Percentiles rank a stretch among this genome's conserved stretches.
phyloP scores from a whole-genome alignment of 2,888 invertebrate species.

The Epiblema foenella region DNA sequence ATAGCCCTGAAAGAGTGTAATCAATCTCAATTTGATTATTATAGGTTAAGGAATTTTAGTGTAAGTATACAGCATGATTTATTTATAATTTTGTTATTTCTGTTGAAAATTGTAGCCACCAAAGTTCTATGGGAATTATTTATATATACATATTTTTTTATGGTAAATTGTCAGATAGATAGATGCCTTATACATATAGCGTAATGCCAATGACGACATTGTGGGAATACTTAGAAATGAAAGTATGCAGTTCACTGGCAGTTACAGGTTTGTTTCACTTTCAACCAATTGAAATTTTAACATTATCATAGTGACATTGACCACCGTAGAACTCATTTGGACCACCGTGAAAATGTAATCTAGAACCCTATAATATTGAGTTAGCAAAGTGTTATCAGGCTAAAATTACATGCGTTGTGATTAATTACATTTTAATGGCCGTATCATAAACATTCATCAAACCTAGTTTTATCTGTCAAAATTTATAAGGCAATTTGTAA shows the following conservation, averaged over 20 bases:
- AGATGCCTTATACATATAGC: constrained; percentile 34
- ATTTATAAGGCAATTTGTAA: too few relatives aligned
- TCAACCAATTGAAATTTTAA: too few relatives aligned
- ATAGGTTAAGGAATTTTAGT: constrained; percentile 51
- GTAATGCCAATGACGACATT: constrained; percentile 4
- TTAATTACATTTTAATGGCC: neutral
- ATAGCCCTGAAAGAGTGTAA: constrained; percentile 28
- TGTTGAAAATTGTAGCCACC: constrained; percentile 37
- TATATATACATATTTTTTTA: constrained; percentile 33
- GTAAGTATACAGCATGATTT: constrained; percentile 52
- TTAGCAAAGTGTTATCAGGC: constrained; percentile 5
- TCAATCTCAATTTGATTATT: constrained; percentile 43
- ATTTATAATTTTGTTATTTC: constrained; percentile 46
- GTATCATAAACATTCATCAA: too few relatives aligned
- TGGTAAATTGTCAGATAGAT: constrained; percentile 28
- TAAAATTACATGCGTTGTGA: neutral
- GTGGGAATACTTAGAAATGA: constrained; percentile 9
- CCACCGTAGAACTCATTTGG: too few relatives aligned
- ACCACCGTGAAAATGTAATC: too few relatives aligned
- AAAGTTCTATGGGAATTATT: constrained; percentile 32
- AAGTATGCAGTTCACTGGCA: constrained; percentile 18
- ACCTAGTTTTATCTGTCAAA: too few relatives aligned
- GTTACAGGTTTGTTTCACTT: too few relatives aligned
- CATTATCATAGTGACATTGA: too few relatives aligned
- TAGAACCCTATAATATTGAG: too few relatives aligned